Conservation (phyloP, 2,888 invertebrate species). For the Eurytoma californica region DNA sequence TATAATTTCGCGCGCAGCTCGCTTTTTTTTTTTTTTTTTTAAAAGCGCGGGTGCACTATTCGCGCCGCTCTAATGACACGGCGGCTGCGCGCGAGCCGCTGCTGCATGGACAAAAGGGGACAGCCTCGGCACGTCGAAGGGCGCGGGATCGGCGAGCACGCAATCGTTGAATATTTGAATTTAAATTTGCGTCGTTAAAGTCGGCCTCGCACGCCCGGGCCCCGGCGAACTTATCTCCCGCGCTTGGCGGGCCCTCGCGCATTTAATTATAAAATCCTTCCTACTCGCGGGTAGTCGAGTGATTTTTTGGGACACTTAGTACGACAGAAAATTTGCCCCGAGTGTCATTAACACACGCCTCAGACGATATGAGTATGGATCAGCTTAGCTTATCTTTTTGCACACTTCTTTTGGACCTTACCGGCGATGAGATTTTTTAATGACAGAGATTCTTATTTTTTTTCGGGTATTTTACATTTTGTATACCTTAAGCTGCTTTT, state of each 20-base stretch:
- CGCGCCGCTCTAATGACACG: no score
- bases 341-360: slow-evolving; percentile 22
- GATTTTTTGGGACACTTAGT: slow-evolving; percentile 41
- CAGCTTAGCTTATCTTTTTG: slow-evolving; percentile 10
- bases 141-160: not conserved
- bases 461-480: slow-evolving; percentile 3
- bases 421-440: not conserved
- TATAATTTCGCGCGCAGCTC: no score
- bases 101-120: not conserved
- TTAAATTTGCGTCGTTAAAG: slow-evolving; percentile 53
- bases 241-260: slow-evolving; percentile 5
- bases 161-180: slow-evolving; percentile 48
- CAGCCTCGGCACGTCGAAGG: not conserved
- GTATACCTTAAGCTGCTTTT: no score
- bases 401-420: not conserved
- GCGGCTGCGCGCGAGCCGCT: no score
- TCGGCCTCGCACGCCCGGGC: slow-evolving; percentile 25
- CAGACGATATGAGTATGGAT: slow-evolving; percentile 40
- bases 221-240: slow-evolving; percentile 21
- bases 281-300: slow-evolving; percentile 7
- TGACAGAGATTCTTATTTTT: not conserved
- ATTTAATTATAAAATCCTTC: slow-evolving; percentile 51
- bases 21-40: no score
- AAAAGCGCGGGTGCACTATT: no score
- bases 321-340: slow-evolving; percentile 49